Conservation (phyloP, 2,888 invertebrate species). For the Antitype chi region DNA sequence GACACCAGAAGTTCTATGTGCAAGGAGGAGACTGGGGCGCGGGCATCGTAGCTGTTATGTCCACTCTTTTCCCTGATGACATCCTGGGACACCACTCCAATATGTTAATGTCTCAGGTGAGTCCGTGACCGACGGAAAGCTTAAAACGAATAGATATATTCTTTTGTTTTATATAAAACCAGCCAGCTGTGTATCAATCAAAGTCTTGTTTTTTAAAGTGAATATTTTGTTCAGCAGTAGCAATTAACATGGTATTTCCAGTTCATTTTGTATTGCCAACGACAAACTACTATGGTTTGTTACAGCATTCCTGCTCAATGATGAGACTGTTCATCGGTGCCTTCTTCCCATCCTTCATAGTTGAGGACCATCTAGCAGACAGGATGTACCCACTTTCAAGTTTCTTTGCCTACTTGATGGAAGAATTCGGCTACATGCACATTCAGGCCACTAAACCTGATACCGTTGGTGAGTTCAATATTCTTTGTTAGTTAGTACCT, state of each 20-base stretch:
- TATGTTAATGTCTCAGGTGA: slow-evolving; percentile 71
- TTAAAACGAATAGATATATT: background rate
- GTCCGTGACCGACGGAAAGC: background rate
- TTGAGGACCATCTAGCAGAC: slow-evolving; percentile 85
- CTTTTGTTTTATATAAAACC: background rate
- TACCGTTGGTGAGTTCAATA: slow-evolving; percentile 92
- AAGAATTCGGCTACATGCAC: slow-evolving; percentile 90
- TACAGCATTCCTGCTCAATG: slow-evolving; percentile 70
- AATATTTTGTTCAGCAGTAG: background rate
- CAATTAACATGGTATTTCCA: too few relatives aligned
- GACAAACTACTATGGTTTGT: background rate
- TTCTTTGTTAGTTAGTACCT: too few relatives aligned
- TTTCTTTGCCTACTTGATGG: slow-evolving; percentile 71
- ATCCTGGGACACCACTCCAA: slow-evolving; percentile 86
- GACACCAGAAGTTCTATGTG: slow-evolving; percentile 92
- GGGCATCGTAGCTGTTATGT: slow-evolving; percentile 91
- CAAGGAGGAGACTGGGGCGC: slow-evolving; percentile 96
- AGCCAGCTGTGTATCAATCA: background rate
- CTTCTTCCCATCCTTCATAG: slow-evolving; percentile 87
- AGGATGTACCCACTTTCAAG: slow-evolving; percentile 87
- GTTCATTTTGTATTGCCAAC: background rate
- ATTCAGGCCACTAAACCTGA: slow-evolving; percentile 97
- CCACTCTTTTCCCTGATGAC: slow-evolving; percentile 84
- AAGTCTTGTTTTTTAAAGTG: background rate
- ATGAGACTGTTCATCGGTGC: slow-evolving; percentile 81